Conservation (phyloP, 2,797 vertebrate genomes). For the Gobio occitaniae region DNA sequence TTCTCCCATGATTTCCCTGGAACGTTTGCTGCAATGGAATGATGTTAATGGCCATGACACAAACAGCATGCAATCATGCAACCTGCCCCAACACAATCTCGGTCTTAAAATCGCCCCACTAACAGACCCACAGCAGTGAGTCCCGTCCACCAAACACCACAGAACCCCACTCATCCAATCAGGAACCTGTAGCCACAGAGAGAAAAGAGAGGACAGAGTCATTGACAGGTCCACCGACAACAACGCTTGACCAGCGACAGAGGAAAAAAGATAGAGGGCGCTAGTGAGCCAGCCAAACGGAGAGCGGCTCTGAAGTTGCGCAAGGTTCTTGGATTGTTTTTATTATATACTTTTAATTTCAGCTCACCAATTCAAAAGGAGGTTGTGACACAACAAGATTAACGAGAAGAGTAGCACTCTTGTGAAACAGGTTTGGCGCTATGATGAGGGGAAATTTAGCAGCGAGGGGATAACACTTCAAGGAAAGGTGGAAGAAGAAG, state of each 20-base stretch:
- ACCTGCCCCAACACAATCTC: constrained; percentile 76
- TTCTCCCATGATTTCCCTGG: constrained; percentile 43
- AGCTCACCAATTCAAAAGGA: background rate
- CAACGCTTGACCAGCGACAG: background rate
- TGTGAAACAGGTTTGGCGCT: background rate
- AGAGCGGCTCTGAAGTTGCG: background rate
- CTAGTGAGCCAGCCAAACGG: background rate
- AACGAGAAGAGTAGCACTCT: background rate
- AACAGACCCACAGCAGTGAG: constrained; percentile 85
- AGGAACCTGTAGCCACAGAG: constrained; percentile 99
- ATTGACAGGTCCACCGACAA: constrained; percentile 39
- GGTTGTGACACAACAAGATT: background rate
- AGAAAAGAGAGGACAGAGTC: constrained; percentile 51
- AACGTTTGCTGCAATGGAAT: constrained; percentile 73
- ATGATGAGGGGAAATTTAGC: background rate
- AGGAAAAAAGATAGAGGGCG: background rate
- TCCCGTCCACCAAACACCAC: constrained; percentile 97
- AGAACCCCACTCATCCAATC: constrained; percentile 94
- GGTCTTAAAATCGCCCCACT: constrained; percentile 69
- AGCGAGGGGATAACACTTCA: background rate
- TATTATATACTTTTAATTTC: background rate
- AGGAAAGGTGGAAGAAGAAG: background rate
- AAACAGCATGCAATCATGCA: constrained; percentile 94
- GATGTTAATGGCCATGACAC: constrained; percentile 85
- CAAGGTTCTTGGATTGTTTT: background rate